phyloP scores from a whole-genome alignment of 2,113 vertebrate genomes.

The Vicugna pacos region DNA sequence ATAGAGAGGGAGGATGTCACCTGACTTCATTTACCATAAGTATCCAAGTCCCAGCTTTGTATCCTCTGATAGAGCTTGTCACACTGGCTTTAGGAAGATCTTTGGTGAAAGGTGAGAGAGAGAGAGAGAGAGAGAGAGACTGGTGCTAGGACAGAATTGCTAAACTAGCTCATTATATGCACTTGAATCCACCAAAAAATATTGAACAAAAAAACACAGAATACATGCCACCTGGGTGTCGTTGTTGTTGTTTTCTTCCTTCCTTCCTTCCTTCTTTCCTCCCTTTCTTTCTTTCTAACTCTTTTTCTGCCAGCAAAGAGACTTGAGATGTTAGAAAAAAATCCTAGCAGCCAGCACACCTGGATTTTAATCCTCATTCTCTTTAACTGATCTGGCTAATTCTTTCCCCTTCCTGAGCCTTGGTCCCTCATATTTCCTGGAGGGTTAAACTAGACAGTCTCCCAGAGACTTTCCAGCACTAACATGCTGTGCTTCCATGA shows the following conservation, averaged over 20 bases:
- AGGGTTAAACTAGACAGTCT: not conserved
- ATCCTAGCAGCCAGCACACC: not conserved
- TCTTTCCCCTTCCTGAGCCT: not conserved
- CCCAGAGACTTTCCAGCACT: not conserved
- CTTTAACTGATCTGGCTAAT: not conserved
- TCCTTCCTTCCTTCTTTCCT: too few species aligned
- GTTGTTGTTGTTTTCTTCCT: not conserved
- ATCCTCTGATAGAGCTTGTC: not conserved
- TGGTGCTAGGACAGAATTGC: not conserved
- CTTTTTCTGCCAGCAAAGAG: constrained; percentile 27
- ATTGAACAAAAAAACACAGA: not conserved
- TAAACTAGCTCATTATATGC: not conserved
- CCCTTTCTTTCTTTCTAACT: not conserved
- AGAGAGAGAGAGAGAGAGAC: not conserved
- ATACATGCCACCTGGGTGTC: not conserved
- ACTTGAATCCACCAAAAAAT: constrained; percentile 25
- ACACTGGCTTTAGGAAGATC: not conserved
- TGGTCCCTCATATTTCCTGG: not conserved
- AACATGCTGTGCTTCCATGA: not conserved
- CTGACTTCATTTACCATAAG: not conserved
- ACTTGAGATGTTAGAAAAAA: constrained; percentile 29
- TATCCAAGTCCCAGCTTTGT: not conserved
- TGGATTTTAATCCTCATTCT: not conserved
- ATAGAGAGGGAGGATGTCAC: not conserved
- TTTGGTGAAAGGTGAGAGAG: not conserved